These are phyloP conservation scores for Bradynema listronoti DNA, from an alignment of 1,140 invertebrate genomes.

Conservation along the genomic window DNA sequence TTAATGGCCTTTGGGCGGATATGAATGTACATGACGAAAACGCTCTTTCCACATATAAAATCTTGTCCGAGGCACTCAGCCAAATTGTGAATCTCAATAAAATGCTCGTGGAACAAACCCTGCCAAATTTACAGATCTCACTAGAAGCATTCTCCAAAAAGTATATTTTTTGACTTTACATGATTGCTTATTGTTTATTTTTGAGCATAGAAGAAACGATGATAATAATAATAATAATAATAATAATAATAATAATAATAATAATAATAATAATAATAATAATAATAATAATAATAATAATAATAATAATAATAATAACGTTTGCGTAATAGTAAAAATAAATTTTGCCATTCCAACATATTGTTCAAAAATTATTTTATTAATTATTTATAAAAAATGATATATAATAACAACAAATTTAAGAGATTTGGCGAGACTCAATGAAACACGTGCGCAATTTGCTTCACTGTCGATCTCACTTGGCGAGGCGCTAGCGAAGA, in stretches of 20 bases:
- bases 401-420: slow-evolving; percentile 19
- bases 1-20: slow-evolving; percentile 42
- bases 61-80: slow-evolving; percentile 46
- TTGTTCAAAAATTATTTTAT: slow-evolving; percentile 8
- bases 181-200: slow-evolving; percentile 4
- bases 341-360: no score
- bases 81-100: slow-evolving; percentile 49
- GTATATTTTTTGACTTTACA: slow-evolving; percentile 29
- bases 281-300: slow-evolving; percentile 1
- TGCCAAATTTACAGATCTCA: slow-evolving; percentile 28
- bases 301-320: slow-evolving; percentile 2
- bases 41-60: slow-evolving; percentile 30
- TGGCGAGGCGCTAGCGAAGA: slow-evolving; percentile 46
- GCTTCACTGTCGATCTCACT: slow-evolving; percentile 43
- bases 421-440: slow-evolving; percentile 48
- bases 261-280: slow-evolving; percentile 9
- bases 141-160: slow-evolving; percentile 42
- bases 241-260: background rate
- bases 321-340: no score
- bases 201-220: background rate
- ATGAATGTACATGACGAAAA: slow-evolving; percentile 29
- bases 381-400: slow-evolving; percentile 6
- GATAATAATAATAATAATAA: slow-evolving; percentile 14
- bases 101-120: slow-evolving; percentile 45
- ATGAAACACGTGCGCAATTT: slow-evolving; percentile 41